Base-by-base conservation (phyloP, 2,113 vertebrate genomes). In the Eulemur rufifrons region DNA sequence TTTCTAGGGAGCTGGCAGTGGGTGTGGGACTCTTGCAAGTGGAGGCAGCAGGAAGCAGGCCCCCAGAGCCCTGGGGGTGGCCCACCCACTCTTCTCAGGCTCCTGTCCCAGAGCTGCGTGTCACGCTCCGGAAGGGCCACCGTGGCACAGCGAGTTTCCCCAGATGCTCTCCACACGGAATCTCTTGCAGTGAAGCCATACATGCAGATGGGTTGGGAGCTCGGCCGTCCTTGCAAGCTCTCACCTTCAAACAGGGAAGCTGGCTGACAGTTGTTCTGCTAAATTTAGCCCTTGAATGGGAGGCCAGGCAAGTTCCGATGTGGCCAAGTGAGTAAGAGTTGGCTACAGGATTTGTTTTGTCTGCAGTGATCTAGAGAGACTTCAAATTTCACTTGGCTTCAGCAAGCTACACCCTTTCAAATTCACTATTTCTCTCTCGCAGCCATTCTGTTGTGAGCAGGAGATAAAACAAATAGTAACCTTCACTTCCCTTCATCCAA, bases 391-490 rank as follows among this genome's bases (percentile, higher is more conserved):
- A 14, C 20, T 52, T 74, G 91, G 78, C 52, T 92, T 86, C 68
- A 7, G 84, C 66, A 56, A 85, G 56, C 37, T 42, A 27, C 8
- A 37, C 17, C 71, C 47, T 85, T 84, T 68, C n/a, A 80, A 68
- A 77, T 34, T 39, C 37, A 34, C 27, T 18, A 18, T 56, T 68
- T 82, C 52, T 61, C 45, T 52, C 37, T 71, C 25, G 2, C 34
- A n/a, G 63, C 37, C 52, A 32, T 59, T 91, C 69, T 87, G 54
- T 42, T 83, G 87, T 54, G 20, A 74, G 45, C 27, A 83, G 78
- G 54, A 77, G 69, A n/a, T 37, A 78, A 87, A 63, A 66, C n/a
- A 95, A 78, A 94, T 18, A 91, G 45, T 42, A 56, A 73, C 47
- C 68, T 56, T 78, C 42, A 1, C 37, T 32, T 47, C 54, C 80